These are phyloP conservation scores for Chrysolina haemoptera DNA, from an alignment of 2,888 invertebrate species.

Conservation along the genomic window DNA sequence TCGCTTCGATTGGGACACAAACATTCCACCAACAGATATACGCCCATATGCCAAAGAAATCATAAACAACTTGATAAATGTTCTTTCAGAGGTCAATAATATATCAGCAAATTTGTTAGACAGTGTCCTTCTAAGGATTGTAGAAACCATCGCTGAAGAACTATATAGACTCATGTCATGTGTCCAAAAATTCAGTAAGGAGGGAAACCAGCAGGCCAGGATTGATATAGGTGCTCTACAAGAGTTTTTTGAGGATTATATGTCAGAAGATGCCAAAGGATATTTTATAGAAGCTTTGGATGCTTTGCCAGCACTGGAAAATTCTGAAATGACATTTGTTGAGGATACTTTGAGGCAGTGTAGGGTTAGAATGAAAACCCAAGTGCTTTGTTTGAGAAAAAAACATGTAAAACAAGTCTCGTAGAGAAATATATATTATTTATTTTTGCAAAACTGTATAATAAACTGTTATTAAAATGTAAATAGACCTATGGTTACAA, in stretches of 20 bases:
- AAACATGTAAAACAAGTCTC: not conserved
- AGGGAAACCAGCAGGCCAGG: conserved; percentile 84
- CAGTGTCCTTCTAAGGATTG: conserved; percentile 82
- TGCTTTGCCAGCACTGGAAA: conserved; percentile 79
- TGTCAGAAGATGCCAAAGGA: conserved; percentile 64
- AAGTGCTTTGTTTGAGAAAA: conserved; percentile 75
- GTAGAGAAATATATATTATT: not conserved
- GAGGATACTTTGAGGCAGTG: conserved; percentile 77
- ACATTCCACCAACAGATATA: conserved; percentile 82
- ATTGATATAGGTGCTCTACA: conserved; percentile 82
- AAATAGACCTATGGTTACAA: not conserved
- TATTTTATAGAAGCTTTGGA: conserved; percentile 88
- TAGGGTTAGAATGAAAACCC: conserved; percentile 79
- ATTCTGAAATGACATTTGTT: conserved; percentile 72
- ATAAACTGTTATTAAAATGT: not conserved
- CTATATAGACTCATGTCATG: conserved; percentile 89
- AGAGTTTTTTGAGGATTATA: conserved; percentile 76
- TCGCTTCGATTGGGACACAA: conserved; percentile 87
- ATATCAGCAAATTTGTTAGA: conserved; percentile 85
- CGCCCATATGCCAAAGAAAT: conserved; percentile 92
- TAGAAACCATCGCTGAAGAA: conserved; percentile 95
- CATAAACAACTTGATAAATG: conserved; percentile 84
- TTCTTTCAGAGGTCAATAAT: conserved; percentile 85
- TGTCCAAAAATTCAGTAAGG: conserved; percentile 78
- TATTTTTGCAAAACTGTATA: not conserved